These are phyloP conservation scores for Cyanoramphus novaezelandiae DNA, from an alignment of 2,113 vertebrate species.

Conservation along the genomic window DNA sequence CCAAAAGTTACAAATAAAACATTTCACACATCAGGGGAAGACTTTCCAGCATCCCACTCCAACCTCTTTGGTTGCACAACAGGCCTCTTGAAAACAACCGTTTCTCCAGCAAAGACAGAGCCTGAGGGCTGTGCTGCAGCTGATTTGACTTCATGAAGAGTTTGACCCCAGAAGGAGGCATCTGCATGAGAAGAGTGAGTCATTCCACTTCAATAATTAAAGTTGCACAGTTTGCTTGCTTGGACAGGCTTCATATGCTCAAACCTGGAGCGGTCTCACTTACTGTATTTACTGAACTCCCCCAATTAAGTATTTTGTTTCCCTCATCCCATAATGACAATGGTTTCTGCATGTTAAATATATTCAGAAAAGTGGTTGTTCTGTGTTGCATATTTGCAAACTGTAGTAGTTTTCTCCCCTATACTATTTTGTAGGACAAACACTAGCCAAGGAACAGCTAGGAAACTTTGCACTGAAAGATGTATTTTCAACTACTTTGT, in stretches of 20 bases:
- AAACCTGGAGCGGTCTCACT: slow-evolving; percentile 15
- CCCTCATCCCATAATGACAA: not conserved
- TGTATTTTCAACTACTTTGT: not conserved
- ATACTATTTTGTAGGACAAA: not conserved
- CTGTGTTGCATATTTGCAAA: not conserved
- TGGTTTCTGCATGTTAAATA: not conserved
- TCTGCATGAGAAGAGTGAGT: slow-evolving; percentile 9
- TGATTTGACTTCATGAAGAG: not conserved
- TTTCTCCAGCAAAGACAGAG: slow-evolving; percentile 21
- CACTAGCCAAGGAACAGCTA: not conserved
- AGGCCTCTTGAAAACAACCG: not conserved
- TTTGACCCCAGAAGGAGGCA: slow-evolving; percentile 28
- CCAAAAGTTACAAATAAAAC: not conserved
- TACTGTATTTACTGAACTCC: slow-evolving; percentile 35
- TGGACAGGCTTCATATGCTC: not conserved
- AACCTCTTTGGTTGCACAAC: not conserved
- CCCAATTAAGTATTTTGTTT: slow-evolving; percentile 29
- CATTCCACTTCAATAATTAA: slow-evolving; percentile 34
- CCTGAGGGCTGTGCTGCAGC: not conserved
- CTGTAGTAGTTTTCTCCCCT: not conserved
- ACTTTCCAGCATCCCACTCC: not conserved
- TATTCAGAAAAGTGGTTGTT: not conserved
- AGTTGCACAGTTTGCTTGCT: not conserved
- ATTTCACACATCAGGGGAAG: not conserved
- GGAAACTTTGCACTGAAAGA: not conserved